A percentile compares a stretch with the other conserved stretches of the same genome.
Evolutionary conservation across 2,888 invertebrate species (phyloP).

Genomic region (Argyresthia albistria): DNA sequence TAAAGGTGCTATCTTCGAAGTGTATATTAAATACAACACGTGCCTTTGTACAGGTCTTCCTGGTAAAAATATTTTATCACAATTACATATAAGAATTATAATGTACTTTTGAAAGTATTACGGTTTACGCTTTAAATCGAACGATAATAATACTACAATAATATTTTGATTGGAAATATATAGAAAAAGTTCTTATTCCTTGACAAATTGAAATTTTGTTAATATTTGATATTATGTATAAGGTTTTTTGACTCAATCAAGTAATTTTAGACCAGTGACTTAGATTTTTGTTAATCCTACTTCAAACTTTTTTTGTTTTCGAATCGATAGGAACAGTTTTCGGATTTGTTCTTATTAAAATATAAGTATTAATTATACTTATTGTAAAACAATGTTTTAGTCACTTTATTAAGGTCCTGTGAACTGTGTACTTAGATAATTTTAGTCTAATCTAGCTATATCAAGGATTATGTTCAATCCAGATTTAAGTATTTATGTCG

Average conservation of each 20-base stretch:
- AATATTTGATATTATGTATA: background rate
- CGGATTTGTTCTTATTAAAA: background rate
- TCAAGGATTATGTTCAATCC: slow-evolving; percentile 32
- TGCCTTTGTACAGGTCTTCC: slow-evolving; percentile 57
- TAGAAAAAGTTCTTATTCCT: background rate
- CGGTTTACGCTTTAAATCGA: slow-evolving; percentile 65
- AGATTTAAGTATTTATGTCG: slow-evolving; percentile 61
- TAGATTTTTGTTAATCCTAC: slow-evolving; percentile 9
- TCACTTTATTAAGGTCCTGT: slow-evolving; percentile 47
- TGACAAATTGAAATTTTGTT: slow-evolving; percentile 25
- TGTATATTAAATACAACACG: slow-evolving; percentile 15
- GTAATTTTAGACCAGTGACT: slow-evolving; percentile 27
- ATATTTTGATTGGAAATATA: background rate
- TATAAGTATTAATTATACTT: slow-evolving; percentile 19
- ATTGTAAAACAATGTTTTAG: slow-evolving; percentile 41
- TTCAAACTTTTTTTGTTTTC: background rate
- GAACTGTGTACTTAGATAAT: slow-evolving; percentile 47
- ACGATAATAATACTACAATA: slow-evolving; percentile 34
- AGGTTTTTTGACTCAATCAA: slow-evolving; percentile 9
- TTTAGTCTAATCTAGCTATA: slow-evolving; percentile 37
- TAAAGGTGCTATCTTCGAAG: slow-evolving; percentile 16
- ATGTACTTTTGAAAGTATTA: slow-evolving; percentile 40
- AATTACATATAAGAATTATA: slow-evolving; percentile 21
- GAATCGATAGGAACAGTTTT: background rate
- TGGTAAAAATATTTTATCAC: slow-evolving; percentile 25